Evolutionary conservation across 2,888 invertebrate genomes (phyloP).

Genomic region (Drosophila maculinotata): DNA sequence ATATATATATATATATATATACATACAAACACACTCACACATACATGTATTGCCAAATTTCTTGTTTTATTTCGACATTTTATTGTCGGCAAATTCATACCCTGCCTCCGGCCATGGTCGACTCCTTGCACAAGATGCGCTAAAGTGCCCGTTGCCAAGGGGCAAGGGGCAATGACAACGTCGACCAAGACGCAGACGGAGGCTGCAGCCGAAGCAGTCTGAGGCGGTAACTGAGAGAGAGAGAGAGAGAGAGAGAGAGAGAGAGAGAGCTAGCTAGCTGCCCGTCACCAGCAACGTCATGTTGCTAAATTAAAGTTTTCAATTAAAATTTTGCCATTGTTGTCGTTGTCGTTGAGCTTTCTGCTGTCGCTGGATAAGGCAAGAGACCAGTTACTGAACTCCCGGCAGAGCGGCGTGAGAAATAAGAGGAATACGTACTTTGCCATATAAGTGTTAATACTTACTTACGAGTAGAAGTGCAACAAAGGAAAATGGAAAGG

Average conservation of each 20-base stretch:
- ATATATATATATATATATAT: conserved; percentile 5
- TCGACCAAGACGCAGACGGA: conserved; percentile 51
- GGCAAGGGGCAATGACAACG: conserved; percentile 69
- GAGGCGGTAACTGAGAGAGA: conserved; percentile 6
- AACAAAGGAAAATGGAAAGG: background rate
- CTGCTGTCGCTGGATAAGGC: conserved; percentile 10
- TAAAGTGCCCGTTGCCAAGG: conserved; percentile 58
- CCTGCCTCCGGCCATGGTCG: conserved; percentile 43
- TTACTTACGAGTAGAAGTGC: background rate
- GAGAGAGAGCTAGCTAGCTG: conserved; percentile 1
- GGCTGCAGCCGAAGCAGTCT: conserved; percentile 37
- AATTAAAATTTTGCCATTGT: conserved; percentile 75
- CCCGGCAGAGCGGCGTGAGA: conserved; percentile 22
- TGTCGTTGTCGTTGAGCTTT: conserved; percentile 62
- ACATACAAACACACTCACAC: conserved; percentile 7
- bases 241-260: background rate
- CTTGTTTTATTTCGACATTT: conserved; percentile 79
- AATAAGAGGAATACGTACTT: background rate
- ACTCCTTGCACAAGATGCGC: conserved; percentile 46
- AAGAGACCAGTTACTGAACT: conserved; percentile 1
- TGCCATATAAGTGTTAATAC: background rate
- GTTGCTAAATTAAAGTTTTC: conserved; percentile 81
- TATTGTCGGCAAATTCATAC: conserved; percentile 63
- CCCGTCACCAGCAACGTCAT: conserved; percentile 42
- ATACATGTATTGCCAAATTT: conserved; percentile 55